These are phyloP conservation scores for Zeus faber DNA, from an alignment of 2,113 vertebrate species.

Conservation along the genomic window DNA sequence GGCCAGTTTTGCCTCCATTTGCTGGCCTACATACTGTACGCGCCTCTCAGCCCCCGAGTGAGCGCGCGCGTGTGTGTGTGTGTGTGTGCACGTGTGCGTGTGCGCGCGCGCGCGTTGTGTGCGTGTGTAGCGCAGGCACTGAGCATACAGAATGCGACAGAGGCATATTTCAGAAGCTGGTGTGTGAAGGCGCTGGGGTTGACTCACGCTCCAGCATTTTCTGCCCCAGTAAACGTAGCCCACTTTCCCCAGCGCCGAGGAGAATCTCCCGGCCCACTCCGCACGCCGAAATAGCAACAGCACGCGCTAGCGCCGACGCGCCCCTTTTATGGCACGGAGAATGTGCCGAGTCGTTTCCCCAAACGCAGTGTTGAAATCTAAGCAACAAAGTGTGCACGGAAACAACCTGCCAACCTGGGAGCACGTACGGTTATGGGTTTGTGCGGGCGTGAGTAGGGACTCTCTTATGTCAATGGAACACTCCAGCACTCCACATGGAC, in stretches of 20 bases:
- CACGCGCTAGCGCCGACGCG: not conserved
- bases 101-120: too few species aligned
- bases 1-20: too few species aligned
- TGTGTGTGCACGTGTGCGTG: too few species aligned
- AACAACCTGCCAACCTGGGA: constrained; percentile 25
- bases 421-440: too few species aligned
- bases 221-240: constrained; percentile 75
- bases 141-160: constrained; percentile 54
- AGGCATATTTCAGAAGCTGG: constrained; percentile 60
- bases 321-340: not conserved
- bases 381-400: constrained; percentile 10
- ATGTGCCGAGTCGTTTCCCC: too few species aligned
- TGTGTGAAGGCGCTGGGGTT: constrained; percentile 54
- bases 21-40: constrained; percentile 38
- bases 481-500: too few species aligned
- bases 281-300: constrained; percentile 41
- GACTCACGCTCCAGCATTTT: constrained; percentile 72
- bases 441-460: too few species aligned
- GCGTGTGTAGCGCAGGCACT: constrained; percentile 31
- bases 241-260: constrained; percentile 54
- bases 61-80: too few species aligned
- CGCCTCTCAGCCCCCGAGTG: not conserved
- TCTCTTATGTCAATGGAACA: too few species aligned
- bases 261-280: constrained; percentile 36
- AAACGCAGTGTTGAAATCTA: too few species aligned